Base-by-base conservation (phyloP, 2,113 vertebrate genomes). In the Zapornia atra region DNA sequence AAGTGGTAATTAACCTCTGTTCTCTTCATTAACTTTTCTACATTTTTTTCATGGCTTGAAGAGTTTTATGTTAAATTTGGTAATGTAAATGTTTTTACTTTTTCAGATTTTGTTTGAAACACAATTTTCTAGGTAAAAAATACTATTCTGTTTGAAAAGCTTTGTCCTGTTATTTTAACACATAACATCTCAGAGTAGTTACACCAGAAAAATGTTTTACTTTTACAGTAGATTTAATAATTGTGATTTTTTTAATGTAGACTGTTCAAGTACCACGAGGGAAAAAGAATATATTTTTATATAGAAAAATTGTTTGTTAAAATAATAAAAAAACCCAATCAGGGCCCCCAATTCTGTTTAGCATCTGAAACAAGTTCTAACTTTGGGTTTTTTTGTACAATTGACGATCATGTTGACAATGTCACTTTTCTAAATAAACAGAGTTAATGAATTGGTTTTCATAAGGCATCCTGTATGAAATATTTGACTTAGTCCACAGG, bases 1-100 rank as follows among this genome's bases (percentile, higher is more conserved):
- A 70, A 71, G 33, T 48, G 14, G 77, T 80, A 70, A 81, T 77
- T 80, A 70, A 81, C 12, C n/a, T 63, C 61, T 50, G 33, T 42
- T 75, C 34, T 71, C 42, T 71, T 72, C 36, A 73, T 68, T 50
- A 86, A 54, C 31, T 78, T 64, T 34, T 54, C 38, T 38, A 31
- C 29, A 34, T 61, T 59, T 85, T 42, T 72, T 68, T 78, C 48
- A 69, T 59, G n/a, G 60, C 18, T 59, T 57, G 34, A 51, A 65
- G 31, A 83, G 57, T 66, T 83, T 75, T 59, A n/a, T 69, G n/a
- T 53, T 54, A 48, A 44, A 78, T 64, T 69, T 86, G 42, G 26
- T 77, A 48, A 73, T 18, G 44, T 60, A 72, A 88, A 73, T 44
- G 11, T 64, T 91, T 86, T 91, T 86, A 78, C n/a, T 60, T 88